A percentile compares a stretch with the other conserved stretches of the same genome.
Evolutionary conservation across 2,888 invertebrate genomes (phyloP).

Genomic region (Xanthorhoe designata): DNA sequence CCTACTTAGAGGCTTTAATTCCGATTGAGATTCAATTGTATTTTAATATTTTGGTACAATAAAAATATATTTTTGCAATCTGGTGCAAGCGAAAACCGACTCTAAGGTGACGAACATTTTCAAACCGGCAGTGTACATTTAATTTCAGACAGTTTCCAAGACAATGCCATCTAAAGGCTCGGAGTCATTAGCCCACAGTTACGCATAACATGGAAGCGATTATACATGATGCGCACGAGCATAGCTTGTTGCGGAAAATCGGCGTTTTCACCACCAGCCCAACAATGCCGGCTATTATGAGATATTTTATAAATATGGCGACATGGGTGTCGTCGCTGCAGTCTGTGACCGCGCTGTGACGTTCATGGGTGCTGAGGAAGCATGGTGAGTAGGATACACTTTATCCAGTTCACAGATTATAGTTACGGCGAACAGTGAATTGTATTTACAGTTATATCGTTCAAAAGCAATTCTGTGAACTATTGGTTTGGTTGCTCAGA

Average conservation of each 20-base stretch:
- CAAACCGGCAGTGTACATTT: background rate
- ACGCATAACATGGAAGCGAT: slow-evolving; percentile 59
- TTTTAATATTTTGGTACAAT: no score
- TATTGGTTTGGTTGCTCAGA: no score
- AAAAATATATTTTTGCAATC: no score
- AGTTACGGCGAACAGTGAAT: no score
- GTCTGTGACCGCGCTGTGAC: slow-evolving; percentile 22
- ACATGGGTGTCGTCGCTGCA: slow-evolving; percentile 21
- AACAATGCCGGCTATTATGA: slow-evolving; percentile 36
- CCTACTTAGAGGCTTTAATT: no score
- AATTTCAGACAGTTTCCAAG: background rate
- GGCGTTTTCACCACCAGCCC: slow-evolving; percentile 52
- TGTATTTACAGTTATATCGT: no score
- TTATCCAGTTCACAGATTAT: no score
- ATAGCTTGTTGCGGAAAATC: slow-evolving; percentile 56
- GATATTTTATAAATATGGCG: slow-evolving; percentile 41
- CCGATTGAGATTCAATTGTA: no score
- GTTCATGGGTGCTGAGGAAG: slow-evolving; percentile 28
- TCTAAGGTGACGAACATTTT: no score
- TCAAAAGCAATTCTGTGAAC: no score
- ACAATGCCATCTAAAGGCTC: background rate
- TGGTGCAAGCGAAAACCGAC: no score
- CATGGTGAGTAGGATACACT: slow-evolving; percentile 30
- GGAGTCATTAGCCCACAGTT: slow-evolving; percentile 45
- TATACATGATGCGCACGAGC: slow-evolving; percentile 49